Conservation (phyloP, 1,140 invertebrate species). For the Augochlora pura region DNA sequence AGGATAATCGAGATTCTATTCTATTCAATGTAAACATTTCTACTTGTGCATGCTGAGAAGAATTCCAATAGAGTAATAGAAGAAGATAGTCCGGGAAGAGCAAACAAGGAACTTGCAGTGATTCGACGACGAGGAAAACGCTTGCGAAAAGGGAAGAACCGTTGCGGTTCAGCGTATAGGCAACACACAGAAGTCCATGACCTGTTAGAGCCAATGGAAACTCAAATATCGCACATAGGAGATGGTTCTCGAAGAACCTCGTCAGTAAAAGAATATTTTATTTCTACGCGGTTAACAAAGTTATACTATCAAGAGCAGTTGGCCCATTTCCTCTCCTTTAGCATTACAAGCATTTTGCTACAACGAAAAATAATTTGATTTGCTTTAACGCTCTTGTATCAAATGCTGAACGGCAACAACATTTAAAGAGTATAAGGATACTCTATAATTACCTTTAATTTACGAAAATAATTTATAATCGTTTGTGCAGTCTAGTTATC, state of each 20-base stretch:
- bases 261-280: conserved; percentile 56
- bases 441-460: too few relatives aligned
- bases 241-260: conserved; percentile 67
- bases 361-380: too few relatives aligned
- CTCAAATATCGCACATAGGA: conserved; percentile 74
- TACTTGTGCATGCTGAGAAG: conserved; percentile 4
- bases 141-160: conserved; percentile 72
- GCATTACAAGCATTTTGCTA: too few relatives aligned
- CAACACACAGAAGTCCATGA: conserved; percentile 77
- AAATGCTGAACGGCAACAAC: too few relatives aligned
- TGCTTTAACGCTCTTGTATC: too few relatives aligned
- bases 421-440: too few relatives aligned
- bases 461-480: too few relatives aligned
- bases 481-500: too few relatives aligned
- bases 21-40: not conserved
- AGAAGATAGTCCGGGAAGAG: conserved; percentile 57
- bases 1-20: too few relatives aligned
- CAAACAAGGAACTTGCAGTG: conserved; percentile 60
- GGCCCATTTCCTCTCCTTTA: too few relatives aligned
- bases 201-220: conserved; percentile 74
- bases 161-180: conserved; percentile 74
- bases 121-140: conserved; percentile 71
- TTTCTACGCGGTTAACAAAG: not conserved
- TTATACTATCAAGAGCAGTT: too few relatives aligned
- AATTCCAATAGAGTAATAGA: conserved; percentile 7